Base-by-base conservation (phyloP, 2,113 vertebrate species). In the Calyptommatus sinebrachiatus region DNA sequence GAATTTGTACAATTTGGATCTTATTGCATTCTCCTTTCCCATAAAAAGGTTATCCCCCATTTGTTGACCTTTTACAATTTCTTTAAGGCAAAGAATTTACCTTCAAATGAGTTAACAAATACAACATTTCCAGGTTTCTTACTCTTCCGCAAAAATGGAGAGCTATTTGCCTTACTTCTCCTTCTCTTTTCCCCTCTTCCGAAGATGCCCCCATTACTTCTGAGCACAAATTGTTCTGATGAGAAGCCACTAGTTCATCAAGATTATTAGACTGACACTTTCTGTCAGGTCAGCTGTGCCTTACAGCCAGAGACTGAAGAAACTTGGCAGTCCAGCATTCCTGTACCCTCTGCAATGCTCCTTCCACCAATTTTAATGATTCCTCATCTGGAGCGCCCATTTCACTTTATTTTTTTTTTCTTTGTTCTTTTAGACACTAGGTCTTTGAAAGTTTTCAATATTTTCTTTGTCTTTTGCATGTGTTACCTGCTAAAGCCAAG, bases 251-350 rank as follows among this genome's bases (percentile, higher is more conserved):
- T 68, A n/a, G 31, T 74, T 74, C 18, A 41, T 14, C 50, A 68
- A 67, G 70, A 48, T 9, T 31, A 9, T 31, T 73, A 60, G 26
- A 35, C 35, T 83, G 76, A 73, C 69, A 8, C 70, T 67, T 67
- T 68, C 62, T 61, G 81, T 61, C 71, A 61, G 63, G 46, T 31
- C 76, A 78, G 31, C 74, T 9, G 73, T 48, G 60, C 35, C 62
- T 21, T 46, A 20, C 20, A 73, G 62, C 69, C 31, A 72, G 48
- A 68, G 48, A 72, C 29, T 60, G 57, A 67, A 31, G 8, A 35
- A n/a, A 20, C 28, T 31, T n/a, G 53, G 31, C 61, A 53, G 8
- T 62, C 21, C 7, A 10, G 45, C 28, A 72, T 18, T 57, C 26
- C 28, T 53, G 14, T 26, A 14, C 31, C 2, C 7, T 31, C 35